phyloP scores from a whole-genome alignment of 1,140 invertebrate species.

The Diprion similis region DNA sequence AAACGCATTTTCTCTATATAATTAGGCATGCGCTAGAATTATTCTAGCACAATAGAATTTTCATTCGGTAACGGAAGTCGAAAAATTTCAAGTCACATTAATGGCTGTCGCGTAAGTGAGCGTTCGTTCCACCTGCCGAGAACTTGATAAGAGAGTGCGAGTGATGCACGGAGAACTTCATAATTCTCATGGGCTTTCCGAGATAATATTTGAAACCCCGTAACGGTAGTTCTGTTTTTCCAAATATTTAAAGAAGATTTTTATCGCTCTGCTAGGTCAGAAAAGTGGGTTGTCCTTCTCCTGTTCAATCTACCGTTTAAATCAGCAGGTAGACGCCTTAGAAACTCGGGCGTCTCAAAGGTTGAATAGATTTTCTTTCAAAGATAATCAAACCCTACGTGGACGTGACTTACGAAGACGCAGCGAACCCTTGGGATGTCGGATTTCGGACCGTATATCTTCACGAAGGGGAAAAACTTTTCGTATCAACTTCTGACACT shows the following conservation, averaged over 20 bases:
- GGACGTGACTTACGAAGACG: not conserved
- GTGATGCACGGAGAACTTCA: not conserved
- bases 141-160: not conserved
- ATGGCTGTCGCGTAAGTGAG: not conserved
- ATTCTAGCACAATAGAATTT: too few relatives aligned
- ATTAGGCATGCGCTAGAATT: not conserved
- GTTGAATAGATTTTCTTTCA: constrained; percentile 15
- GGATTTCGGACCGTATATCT: too few relatives aligned
- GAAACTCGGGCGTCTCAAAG: not conserved
- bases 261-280: constrained; percentile 26
- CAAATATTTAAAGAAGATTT: constrained; percentile 34
- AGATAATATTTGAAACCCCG: not conserved
- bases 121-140: not conserved
- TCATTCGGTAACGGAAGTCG: too few relatives aligned
- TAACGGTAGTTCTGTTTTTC: constrained; percentile 12
- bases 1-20: not conserved
- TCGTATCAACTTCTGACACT: too few relatives aligned
- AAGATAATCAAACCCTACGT: constrained; percentile 2
- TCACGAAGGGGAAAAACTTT: not conserved
- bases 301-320: constrained; percentile 35
- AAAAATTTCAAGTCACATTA: not conserved
- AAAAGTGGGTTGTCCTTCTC: constrained; percentile 30
- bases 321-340: constrained; percentile 40
- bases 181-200: not conserved
- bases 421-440: not conserved